A percentile compares a stretch with the other conserved stretches of the same genome.
phyloP scores from a whole-genome alignment of 2,113 vertebrate genomes.

The Microtus pennsylvanicus region DNA sequence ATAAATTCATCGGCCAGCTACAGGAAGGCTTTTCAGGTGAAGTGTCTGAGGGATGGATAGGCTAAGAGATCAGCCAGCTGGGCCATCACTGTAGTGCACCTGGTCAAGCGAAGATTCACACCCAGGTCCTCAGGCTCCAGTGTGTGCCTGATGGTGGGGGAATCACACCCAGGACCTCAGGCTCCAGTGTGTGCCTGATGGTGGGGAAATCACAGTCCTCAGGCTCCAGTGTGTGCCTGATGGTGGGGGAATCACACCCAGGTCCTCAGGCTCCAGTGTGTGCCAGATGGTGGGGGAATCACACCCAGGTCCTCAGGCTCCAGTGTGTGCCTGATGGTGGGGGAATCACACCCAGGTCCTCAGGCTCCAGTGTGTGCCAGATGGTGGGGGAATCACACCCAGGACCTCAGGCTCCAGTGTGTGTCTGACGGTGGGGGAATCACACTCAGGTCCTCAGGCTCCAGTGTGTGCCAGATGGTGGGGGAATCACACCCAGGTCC shows the following conservation, averaged over 20 bases:
- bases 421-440: not conserved
- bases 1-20: not conserved
- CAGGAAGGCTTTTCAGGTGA: slow-evolving; percentile 1
- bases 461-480: too few relatives aligned
- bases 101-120: not conserved
- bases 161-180: not conserved
- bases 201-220: not conserved
- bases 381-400: not conserved
- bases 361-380: not conserved
- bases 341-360: not conserved
- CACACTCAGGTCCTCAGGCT: too few relatives aligned
- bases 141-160: not conserved
- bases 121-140: not conserved
- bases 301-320: too few relatives aligned
- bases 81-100: not conserved
- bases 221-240: not conserved
- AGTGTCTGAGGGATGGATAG: not conserved
- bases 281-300: not conserved
- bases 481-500: not conserved
- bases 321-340: not conserved
- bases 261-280: too few relatives aligned
- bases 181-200: not conserved
- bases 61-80: not conserved
- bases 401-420: too few relatives aligned
- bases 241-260: not conserved